Evolutionary conservation across 2,113 vertebrate species (phyloP).

Genomic region (Thryonomys swinderianus): DNA sequence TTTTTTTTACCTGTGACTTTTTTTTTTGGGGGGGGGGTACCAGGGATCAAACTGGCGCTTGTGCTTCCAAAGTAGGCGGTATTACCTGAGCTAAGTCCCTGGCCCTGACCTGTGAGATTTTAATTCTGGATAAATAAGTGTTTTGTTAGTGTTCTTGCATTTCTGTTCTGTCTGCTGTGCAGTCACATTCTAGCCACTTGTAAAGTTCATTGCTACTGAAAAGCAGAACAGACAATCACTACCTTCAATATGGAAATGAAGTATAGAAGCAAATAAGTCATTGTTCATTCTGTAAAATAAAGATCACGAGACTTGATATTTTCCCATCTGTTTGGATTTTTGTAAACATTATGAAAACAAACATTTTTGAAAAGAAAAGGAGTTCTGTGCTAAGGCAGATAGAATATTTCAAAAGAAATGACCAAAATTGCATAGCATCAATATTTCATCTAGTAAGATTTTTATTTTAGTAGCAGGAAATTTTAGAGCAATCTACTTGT

Average conservation of each 20-base stretch:
- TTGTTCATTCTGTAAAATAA: slow-evolving; percentile 36
- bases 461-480: slow-evolving; percentile 49
- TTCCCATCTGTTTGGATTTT: not conserved
- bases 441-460: not conserved
- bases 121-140: slow-evolving; percentile 9
- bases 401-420: slow-evolving; percentile 44
- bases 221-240: not conserved
- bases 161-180: not conserved
- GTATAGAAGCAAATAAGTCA: not conserved
- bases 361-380: not conserved
- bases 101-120: not conserved
- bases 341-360: slow-evolving; percentile 55
- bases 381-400: not conserved
- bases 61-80: too few relatives aligned
- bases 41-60: too few relatives aligned
- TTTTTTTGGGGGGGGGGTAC: too few relatives aligned
- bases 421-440: not conserved
- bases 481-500: not conserved
- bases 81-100: too few relatives aligned
- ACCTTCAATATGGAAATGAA: slow-evolving; percentile 28
- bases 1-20: too few relatives aligned
- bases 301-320: slow-evolving; percentile 25
- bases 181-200: not conserved
- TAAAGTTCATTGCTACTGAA: not conserved
- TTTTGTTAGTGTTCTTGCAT: not conserved